These are phyloP conservation scores for Watsonalla cultraria DNA, from an alignment of 2,888 invertebrate species.

Conservation along the genomic window DNA sequence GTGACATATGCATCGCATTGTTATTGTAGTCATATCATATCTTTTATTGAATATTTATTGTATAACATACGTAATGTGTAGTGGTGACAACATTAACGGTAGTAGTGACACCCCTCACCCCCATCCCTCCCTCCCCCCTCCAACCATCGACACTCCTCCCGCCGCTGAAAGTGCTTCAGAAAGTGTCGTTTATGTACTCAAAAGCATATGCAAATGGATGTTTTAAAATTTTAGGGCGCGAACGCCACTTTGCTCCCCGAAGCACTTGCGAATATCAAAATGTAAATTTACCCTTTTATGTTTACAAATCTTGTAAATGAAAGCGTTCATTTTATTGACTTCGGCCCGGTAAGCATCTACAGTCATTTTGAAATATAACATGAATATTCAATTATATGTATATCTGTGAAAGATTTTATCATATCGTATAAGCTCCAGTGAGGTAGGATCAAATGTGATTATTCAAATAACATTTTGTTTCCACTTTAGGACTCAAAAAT, in stretches of 20 bases:
- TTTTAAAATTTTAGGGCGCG: conserved; percentile 78
- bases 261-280: conserved; percentile 77
- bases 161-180: conserved; percentile 65
- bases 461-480: no score
- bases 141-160: conserved; percentile 13
- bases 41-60: not conserved
- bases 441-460: no score
- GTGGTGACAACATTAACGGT: not conserved
- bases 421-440: no score
- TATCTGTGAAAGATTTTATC: no score
- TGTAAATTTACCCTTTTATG: conserved; percentile 79
- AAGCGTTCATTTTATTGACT: conserved; percentile 74
- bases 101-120: not conserved
- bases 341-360: conserved; percentile 45
- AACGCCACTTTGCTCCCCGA: conserved; percentile 72
- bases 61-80: not conserved
- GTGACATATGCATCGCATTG: no score
- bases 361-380: conserved; percentile 20
- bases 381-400: conserved; percentile 16
- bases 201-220: conserved; percentile 77
- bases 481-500: no score
- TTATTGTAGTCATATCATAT: no score
- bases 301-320: conserved; percentile 77
- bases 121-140: conserved; percentile 15
- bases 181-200: conserved; percentile 78